Evolutionary conservation across 1,140 invertebrate species (phyloP).

Genomic region (Andrena cerasifolii): DNA sequence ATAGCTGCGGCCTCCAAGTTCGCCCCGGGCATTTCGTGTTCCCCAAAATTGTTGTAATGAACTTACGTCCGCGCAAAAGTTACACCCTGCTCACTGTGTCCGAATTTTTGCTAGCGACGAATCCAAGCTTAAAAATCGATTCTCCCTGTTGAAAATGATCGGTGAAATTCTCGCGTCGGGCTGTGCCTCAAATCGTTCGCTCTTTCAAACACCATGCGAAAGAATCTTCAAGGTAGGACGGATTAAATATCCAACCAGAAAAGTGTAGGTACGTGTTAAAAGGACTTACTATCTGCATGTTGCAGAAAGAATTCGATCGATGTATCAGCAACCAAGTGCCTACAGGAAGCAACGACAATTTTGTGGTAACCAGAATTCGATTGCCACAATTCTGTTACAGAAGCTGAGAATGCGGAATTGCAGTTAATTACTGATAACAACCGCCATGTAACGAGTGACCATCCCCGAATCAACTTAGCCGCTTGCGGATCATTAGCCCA

Average conservation of each 20-base stretch:
- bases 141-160: too few relatives aligned
- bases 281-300: too few relatives aligned
- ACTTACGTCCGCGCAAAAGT: constrained; percentile 61
- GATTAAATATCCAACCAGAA: too few relatives aligned
- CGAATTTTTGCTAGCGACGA: constrained; percentile 28
- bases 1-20: constrained; percentile 63
- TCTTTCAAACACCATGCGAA: background rate
- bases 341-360: too few relatives aligned
- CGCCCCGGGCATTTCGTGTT: constrained; percentile 1
- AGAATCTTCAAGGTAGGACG: too few relatives aligned
- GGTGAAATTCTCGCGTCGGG: too few relatives aligned
- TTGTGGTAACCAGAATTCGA: too few relatives aligned
- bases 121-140: background rate
- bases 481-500: background rate
- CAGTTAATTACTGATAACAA: background rate
- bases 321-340: too few relatives aligned
- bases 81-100: constrained; percentile 32
- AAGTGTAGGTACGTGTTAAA: too few relatives aligned
- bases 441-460: background rate
- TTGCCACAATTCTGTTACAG: too few relatives aligned
- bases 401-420: constrained; percentile 11
- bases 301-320: too few relatives aligned
- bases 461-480: too few relatives aligned
- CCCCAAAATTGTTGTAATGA: constrained; percentile 63
- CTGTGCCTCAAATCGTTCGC: background rate